Evolutionary conservation across 2,888 invertebrate species (phyloP), one percentile per base, ranked within the genome.

Genomic region (Onthophagus sagittarius): DNA sequence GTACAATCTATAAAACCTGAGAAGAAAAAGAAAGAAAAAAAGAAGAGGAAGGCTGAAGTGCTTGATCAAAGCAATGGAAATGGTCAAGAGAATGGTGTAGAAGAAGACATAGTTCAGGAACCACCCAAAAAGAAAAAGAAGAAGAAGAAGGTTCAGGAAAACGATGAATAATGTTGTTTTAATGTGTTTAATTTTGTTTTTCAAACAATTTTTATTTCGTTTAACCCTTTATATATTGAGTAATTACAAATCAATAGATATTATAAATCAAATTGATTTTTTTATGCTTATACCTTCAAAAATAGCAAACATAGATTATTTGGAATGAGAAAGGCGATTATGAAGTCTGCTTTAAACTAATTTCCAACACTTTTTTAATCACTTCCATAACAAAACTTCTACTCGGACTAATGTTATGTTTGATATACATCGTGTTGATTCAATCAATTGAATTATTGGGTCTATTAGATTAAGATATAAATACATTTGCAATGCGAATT

Each of bases 21-120:
- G 13, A 81, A 81, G 72, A 82, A 88, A 81, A 89, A 88, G 74
- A 88, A n/a, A n/a, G n/a, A n/a, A n/a, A n/a, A 88, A 83, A 89
- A 89, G 81, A 89, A 89, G 79, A 88, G 88, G 79, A 86, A 86
- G 15, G 73, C 74, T 9, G 78, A 76, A 31, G 75, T 63, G 63
- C 77, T 79, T 74, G 78, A 77, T 77, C 4, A 82, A 80, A 62
- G 79, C 79, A 77, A 80, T 79, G 78, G 78, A 78, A 73, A 83
- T 82, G 23, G 14, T 63, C 7, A 64, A 9, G 73, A 62, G 9
- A 75, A 75, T 70, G 75, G 72, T 15, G 9, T n/a, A 13, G 32
- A 62, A 33, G 72, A 70, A 31, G 69, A 69, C 2, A 78, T 76
- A 7, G 77, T 71, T 13, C 82, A 77, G 4, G 82, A 84, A 72